These are phyloP conservation scores for Oryzias javanicus DNA, from an alignment of 2,113 vertebrate genomes.

Conservation along the genomic window DNA sequence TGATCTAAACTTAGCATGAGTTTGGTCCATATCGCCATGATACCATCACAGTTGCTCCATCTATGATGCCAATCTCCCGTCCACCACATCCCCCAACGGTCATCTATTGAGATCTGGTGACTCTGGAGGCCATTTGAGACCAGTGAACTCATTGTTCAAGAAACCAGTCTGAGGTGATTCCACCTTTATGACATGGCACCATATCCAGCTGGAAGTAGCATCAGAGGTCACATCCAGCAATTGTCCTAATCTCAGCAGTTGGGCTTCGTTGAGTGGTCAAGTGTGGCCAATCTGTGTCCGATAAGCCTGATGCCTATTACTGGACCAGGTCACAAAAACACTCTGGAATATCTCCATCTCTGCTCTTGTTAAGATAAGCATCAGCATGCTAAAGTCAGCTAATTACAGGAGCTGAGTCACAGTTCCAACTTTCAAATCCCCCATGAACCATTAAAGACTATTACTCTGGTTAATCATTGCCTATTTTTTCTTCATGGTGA, in stretches of 20 bases:
- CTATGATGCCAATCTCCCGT: no score
- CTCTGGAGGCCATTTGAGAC: no score
- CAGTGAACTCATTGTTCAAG: no score
- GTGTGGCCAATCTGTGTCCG: constrained; percentile 46
- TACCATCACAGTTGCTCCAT: no score
- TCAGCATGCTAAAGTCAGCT: constrained; percentile 45
- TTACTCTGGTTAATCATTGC: constrained; percentile 14
- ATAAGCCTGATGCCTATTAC: constrained; percentile 59
- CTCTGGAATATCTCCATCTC: constrained; percentile 51
- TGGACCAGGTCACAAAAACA: constrained; percentile 52
- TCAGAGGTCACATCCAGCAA: constrained; percentile 30
- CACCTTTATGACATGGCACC: no score
- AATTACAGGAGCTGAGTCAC: constrained; percentile 57
- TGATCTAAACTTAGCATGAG: no score
- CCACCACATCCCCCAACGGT: no score
- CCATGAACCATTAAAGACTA: constrained; percentile 21
- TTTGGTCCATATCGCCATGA: no score
- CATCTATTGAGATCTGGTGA: no score
- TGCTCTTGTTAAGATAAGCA: constrained; percentile 57
- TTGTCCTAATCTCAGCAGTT: constrained; percentile 27
- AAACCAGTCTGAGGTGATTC: no score
- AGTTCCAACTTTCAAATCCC: constrained; percentile 20
- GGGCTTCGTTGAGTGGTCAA: constrained; percentile 46
- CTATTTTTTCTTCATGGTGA: not conserved
- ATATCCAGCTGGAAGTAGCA: no score